Evolutionary conservation across 2,797 vertebrate genomes (phyloP).

Genomic region (Siniperca obscura): DNA sequence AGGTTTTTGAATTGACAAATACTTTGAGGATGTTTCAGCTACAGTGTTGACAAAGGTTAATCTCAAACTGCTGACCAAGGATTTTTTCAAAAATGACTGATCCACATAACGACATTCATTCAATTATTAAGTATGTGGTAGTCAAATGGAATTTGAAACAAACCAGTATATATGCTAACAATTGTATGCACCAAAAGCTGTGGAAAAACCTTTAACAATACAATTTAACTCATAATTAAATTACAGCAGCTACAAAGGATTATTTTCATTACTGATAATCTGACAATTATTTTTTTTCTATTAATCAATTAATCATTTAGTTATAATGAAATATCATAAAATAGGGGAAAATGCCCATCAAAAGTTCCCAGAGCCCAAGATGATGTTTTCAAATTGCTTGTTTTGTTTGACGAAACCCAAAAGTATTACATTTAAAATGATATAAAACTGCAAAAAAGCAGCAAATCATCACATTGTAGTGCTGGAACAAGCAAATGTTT

Average conservation of each 20-base stretch:
- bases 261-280: background rate
- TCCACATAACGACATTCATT: background rate
- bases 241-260: background rate
- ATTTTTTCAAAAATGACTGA: background rate
- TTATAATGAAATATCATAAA: background rate
- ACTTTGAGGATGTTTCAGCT: conserved; percentile 9
- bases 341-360: background rate
- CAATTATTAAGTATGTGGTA: background rate
- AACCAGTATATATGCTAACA: background rate
- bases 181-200: background rate
- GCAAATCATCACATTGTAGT: background rate
- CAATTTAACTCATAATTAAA: background rate
- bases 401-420: background rate
- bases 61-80: background rate
- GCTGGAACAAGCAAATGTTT: background rate
- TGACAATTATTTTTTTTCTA: background rate
- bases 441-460: background rate
- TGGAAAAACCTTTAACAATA: background rate
- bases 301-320: background rate
- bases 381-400: background rate
- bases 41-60: conserved; percentile 29
- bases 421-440: background rate
- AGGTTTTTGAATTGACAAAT: conserved; percentile 41
- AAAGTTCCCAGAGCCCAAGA: background rate
- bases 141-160: background rate